phyloP scores from a whole-genome alignment of 1,140 invertebrate genomes.

The Manduca sexta region DNA sequence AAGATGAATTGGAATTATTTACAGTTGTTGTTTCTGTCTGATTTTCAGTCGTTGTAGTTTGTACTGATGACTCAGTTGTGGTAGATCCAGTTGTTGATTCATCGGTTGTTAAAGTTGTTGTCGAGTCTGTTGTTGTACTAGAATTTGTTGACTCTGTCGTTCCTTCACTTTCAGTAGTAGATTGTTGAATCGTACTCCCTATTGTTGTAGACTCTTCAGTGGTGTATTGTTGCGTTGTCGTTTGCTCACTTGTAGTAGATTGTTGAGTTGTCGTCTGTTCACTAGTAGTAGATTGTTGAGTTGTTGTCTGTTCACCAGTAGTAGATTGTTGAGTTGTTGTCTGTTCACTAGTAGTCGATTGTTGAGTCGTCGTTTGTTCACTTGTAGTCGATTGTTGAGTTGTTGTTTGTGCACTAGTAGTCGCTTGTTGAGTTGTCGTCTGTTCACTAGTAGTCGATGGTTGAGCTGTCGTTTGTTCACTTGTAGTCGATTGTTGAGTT shows the following conservation, averaged over 20 bases:
- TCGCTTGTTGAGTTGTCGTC: constrained; percentile 22
- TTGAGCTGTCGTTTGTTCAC: constrained; percentile 17
- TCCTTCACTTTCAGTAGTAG: constrained; percentile 20
- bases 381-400: constrained; percentile 25
- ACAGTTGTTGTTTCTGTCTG: constrained; percentile 35
- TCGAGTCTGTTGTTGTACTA: background rate
- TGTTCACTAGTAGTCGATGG: constrained; percentile 12
- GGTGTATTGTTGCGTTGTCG: constrained; percentile 17
- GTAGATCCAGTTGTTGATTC: no score
- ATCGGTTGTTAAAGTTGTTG: no score
- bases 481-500: constrained; percentile 14
- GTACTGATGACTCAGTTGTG: constrained; percentile 28
- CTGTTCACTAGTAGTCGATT: constrained; percentile 24
- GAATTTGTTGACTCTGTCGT: background rate
- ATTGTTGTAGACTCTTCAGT: constrained; percentile 29
- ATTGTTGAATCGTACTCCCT: constrained; percentile 19
- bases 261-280: constrained; percentile 20
- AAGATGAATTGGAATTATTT: constrained; percentile 24
- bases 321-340: constrained; percentile 25
- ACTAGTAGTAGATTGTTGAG: constrained; percentile 19
- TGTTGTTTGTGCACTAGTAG: constrained; percentile 21
- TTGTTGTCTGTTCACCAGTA: constrained; percentile 24
- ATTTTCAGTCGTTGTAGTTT: constrained; percentile 40
- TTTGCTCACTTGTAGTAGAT: constrained; percentile 33
- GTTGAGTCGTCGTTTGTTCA: constrained; percentile 20